Base-by-base conservation (phyloP, 2,113 vertebrate genomes). In the Junco hyemalis region DNA sequence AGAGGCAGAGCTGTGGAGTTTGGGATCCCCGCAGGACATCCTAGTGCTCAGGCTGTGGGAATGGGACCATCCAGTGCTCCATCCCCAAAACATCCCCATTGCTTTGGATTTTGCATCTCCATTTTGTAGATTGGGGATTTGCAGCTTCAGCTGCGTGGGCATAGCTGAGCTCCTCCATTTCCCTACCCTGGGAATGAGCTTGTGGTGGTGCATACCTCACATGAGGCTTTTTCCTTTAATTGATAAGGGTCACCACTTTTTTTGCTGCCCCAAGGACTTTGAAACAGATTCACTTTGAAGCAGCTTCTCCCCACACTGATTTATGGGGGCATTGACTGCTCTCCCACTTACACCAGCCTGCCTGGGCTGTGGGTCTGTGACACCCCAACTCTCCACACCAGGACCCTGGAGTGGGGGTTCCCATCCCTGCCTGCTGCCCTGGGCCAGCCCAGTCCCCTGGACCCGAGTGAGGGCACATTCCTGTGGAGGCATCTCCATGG, bases 61-160 rank as follows among this genome's bases (percentile, higher is more conserved):
- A 20, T 1, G 3, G 35, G n/a, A 38, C 40, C 9, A 24, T 16
- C 4, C 6, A 0, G 35, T 0, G 4, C 50, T 40, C 26, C 18
- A 16, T 60, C 22, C 26, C 14, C 51, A 35, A 31, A 42, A 12
- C 44, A 14, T 17, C 28, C 11, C 23, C 2, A 0, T 22, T 0
- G 2, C 13, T 85, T 53, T 2, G 36, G 36, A 36, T 36, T 36
- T 36, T 36, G 36, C 36, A 36, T 36, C 36, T 36, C 36, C 36
- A 36, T 36, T 36, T 36, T 8, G 4, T 45, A 28, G 18, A 6
- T 1, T 11, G 8, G 4, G 24, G 4, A 5, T 31, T 63, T 70
- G 19, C 5, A 12, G 8, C 14, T 66, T 47, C 1, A 5, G 40
- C 26, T 50, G 35, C 6, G 3, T 0, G 3, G 47, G 11, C 54